Percentiles rank a stretch among this genome's conserved stretches.
These are phyloP conservation scores for Cephalopachus bancanus DNA, from an alignment of 2,797 vertebrate species.

Conservation along the genomic window DNA sequence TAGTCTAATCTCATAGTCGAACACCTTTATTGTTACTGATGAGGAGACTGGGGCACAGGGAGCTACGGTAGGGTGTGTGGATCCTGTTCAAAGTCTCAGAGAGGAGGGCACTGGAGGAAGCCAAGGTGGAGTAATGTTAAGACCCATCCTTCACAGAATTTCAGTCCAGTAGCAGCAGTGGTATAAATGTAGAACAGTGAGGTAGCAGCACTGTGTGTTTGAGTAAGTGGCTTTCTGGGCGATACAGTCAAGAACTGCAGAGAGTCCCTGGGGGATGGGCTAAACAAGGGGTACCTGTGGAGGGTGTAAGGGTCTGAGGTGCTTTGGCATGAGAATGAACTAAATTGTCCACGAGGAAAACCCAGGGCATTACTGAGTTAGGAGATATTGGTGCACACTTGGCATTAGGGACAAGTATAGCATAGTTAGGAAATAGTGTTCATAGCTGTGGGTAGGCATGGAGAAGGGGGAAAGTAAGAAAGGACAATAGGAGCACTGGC, in stretches of 20 bases:
- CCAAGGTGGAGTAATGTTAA: background rate
- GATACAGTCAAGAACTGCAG: background rate
- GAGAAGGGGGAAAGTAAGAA: too few species aligned
- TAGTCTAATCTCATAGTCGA: background rate
- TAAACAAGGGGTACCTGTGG: background rate
- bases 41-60: background rate
- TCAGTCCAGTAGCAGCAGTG: background rate
- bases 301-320: background rate
- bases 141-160: background rate
- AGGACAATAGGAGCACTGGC: background rate
- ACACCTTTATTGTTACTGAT: background rate
- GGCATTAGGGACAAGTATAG: background rate
- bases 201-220: fast-evolving
- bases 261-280: fast-evolving
- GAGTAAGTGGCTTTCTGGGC: background rate
- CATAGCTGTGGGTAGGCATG: background rate
- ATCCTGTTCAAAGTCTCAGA: background rate
- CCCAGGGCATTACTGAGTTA: too few species aligned
- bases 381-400: background rate
- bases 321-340: background rate
- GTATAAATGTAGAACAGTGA: fast-evolving
- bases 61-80: background rate
- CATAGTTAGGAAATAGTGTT: background rate
- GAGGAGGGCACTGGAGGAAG: background rate
- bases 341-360: background rate